Base-by-base conservation (phyloP, 2,113 vertebrate genomes). In the Isichthys henryi region DNA sequence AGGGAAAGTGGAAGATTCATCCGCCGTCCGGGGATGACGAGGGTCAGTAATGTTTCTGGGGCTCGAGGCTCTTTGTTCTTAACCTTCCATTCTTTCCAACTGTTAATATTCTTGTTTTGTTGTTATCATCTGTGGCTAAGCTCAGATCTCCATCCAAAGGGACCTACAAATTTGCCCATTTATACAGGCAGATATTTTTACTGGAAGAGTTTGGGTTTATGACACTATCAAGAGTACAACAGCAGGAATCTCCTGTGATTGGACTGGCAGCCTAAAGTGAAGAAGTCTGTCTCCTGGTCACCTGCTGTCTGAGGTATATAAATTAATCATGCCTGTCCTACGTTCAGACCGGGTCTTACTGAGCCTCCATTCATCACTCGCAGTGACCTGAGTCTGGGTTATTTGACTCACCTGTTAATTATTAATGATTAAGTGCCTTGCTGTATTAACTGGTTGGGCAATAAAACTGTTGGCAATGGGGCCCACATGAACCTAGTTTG, bases 171-270 rank as follows among this genome's bases (percentile, higher is more conserved):
- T 84, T 84, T 84, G 39, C 82, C 82, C 45, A 21, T 84, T 84
- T 48, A 84, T 46, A 48, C 19, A 48, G 39, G 45, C 46, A 48
- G 82, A 48, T 45, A 84, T 84, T 84, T 45, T 84, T 84, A 84
- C 82, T 48, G 82, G 39, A 84, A 45, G 39, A 46, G 43, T 83
- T 45, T 43, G 43, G 80, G 80, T 43, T 83, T 83, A 46, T 46
- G 43, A 39, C 39, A 43, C 21, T 39, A 82, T 82, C 39, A 82
- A 82, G 39, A 46, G 35, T 83, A 46, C 80, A 83, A 39, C 35
- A 83, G 80, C 80, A 83, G 80, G 27, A 70, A 66, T 66, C 62
- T 66, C 62, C 62, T 66, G 58, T 66, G 62, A 66, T 66, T 66
- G 62, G 62, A 66, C n/a, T 27, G 62, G n/a, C 62, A 11, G n/a